Base-by-base conservation (phyloP, 2,113 vertebrate genomes). In the Dolichotis patagonum region DNA sequence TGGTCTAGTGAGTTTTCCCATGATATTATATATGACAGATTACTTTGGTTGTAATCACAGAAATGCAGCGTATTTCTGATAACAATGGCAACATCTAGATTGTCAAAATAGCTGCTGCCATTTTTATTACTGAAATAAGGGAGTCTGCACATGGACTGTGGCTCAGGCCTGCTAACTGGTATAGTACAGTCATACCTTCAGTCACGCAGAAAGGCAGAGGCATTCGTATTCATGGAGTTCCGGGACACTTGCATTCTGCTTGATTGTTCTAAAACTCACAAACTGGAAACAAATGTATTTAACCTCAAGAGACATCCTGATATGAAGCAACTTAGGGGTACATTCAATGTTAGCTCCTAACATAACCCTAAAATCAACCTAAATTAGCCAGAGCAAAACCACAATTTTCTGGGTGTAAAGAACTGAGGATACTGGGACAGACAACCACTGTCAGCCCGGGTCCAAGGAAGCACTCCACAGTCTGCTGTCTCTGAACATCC, bases 61-160 rank as follows among this genome's bases (percentile, higher is more conserved):
- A 83, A 80, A 35, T 75, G 35, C 4, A 63, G 77, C 46, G 49
- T 13, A 1, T 30, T 92, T 52, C 54, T 85, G 80, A 46, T 56
- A 83, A 30, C 22, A 49, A 54, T 43, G 38, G 12, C 46, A 84
- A 26, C 54, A 83, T 60, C 30, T 58, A 43, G 62, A 63, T 30
- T 91, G 19, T 84, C 62, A 89, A 22, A 81, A 63, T 90, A 38
- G 43, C 85, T 92, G 24, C 52, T 82, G 43, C 83, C 32, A 6
- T 82, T 83, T 91, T 46, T 90, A 38, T 52, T 77, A 82, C 54
- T 88, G 85, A 93, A 95, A 88, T 12, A 10, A 85, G 46, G 38
- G 46, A 78, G 20, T 88, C 77, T 65, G 56, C 46, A 49, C 1
- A 6, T 35, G 65, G 56, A 22, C 52, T 41, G 28, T 14, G n/a